Conservation (phyloP, 64 coral and sea anemone species). For the Actinia tenebrosa region DNA sequence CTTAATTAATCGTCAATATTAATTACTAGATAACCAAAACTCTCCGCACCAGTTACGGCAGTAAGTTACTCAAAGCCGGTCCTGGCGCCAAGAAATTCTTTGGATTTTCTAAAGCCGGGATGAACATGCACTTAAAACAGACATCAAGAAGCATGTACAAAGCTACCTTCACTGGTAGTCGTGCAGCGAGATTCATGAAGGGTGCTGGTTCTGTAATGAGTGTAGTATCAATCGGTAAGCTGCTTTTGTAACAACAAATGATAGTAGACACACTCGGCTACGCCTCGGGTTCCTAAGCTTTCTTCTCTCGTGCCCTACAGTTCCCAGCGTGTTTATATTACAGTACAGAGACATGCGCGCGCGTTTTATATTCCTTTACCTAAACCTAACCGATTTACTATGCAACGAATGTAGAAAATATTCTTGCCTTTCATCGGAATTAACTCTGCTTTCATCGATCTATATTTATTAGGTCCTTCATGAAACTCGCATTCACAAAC, state of each 20-base stretch:
- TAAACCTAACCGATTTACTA: no score
- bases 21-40: background rate
- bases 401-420: no score
- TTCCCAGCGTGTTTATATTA: no score
- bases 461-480: no score
- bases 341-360: no score
- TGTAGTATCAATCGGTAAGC: constrained; percentile 1
- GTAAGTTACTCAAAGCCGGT: background rate
- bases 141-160: constrained; percentile 4
- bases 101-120: background rate
- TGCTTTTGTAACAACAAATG: background rate
- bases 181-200: background rate
- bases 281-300: background rate
- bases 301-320: background rate
- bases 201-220: background rate
- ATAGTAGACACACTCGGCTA: background rate
- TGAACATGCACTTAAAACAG: background rate
- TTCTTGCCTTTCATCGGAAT: no score
- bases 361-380: no score
- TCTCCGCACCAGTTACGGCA: constrained; percentile 1
- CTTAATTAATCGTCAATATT: no score
- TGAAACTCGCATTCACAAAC: no score
- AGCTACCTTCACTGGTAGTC: background rate
- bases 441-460: no score
- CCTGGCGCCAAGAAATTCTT: background rate